Base-by-base conservation (phyloP, 2,797 vertebrate genomes). In the Octomys mimax region DNA sequence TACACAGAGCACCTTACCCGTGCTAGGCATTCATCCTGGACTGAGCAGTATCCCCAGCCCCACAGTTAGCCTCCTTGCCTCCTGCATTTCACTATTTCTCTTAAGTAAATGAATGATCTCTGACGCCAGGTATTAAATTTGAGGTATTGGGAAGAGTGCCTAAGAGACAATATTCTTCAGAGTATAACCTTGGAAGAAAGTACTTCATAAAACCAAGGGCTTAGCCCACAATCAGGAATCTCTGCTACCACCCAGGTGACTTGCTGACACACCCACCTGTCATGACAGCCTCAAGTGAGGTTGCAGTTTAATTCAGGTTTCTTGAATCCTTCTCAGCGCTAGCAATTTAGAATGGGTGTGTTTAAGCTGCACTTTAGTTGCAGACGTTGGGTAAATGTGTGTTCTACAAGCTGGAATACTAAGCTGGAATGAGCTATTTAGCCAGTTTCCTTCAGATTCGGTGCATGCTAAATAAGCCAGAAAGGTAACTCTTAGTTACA, bases 121-220 rank as follows among this genome's bases (percentile, higher is more conserved):
- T 84, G 46, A 31, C 46, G 24, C 70, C 80, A 64, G 80, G 36
- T 66, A 6, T 83, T 68, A 39, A 79, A 24, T 90, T 42, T 71
- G 78, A 21, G 26, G 59, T 85, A 64, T 83, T 87, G 42, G 59
- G 26, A 80, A 80, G 62, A 80, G 33, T 83, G 10, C 61, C 24
- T 61, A 96, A 87, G 54, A 95, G 12, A 71, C 59, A 52, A 18
- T 49, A n/a, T 54, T 68, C 28, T 6, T 75, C 59, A 57, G 28
- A 33, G 8, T 26, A 87, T 90, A 77, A 83, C 36, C 52, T 87
- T 82, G 80, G 64, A 91, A 70, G 87, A 87, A 87, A 85, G 49
- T 81, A 2, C 54, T 92, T 94, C 61, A 54, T 87, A 73, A 91
- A 62, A 33, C 10, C 0, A 31, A 22, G 33, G 2, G 66, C 39